Conservation (phyloP, 2,113 vertebrate genomes). For the Archilochus colubris region DNA sequence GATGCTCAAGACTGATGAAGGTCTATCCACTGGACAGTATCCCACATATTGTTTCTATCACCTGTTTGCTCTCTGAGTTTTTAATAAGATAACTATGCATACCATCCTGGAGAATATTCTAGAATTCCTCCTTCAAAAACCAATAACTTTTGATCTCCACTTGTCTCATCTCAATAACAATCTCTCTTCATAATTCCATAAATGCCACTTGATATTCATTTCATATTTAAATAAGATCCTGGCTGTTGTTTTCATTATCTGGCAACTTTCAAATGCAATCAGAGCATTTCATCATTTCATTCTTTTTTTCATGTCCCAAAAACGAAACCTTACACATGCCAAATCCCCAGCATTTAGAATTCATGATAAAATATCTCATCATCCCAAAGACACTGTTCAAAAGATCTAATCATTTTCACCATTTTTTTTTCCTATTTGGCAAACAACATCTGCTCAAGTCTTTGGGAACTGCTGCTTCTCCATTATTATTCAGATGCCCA, state of each 20-base stretch:
- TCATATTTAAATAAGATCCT: slow-evolving; percentile 43
- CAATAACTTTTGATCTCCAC: slow-evolving; percentile 21
- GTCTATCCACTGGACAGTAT: slow-evolving; percentile 34
- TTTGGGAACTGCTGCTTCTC: background rate
- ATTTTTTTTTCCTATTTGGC: background rate
- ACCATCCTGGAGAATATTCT: slow-evolving; percentile 49
- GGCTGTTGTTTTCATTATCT: slow-evolving; percentile 17
- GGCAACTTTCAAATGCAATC: background rate
- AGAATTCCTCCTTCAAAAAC: slow-evolving; percentile 21
- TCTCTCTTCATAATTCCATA: background rate
- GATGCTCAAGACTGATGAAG: slow-evolving; percentile 65
- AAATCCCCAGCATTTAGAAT: background rate
- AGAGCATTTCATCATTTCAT: background rate
- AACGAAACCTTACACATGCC: background rate
- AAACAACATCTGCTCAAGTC: background rate
- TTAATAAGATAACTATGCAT: slow-evolving; percentile 63
- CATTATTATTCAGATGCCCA: background rate
- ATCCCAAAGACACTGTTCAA: background rate
- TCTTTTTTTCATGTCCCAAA: background rate
- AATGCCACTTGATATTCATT: slow-evolving; percentile 2
- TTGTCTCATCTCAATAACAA: slow-evolving; percentile 9
- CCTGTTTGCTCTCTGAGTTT: slow-evolving; percentile 61
- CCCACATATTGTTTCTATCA: slow-evolving; percentile 59
- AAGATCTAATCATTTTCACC: background rate
- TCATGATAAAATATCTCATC: background rate